phyloP scores from a whole-genome alignment of 2,888 invertebrate species.

The Serripes groenlandicus region DNA sequence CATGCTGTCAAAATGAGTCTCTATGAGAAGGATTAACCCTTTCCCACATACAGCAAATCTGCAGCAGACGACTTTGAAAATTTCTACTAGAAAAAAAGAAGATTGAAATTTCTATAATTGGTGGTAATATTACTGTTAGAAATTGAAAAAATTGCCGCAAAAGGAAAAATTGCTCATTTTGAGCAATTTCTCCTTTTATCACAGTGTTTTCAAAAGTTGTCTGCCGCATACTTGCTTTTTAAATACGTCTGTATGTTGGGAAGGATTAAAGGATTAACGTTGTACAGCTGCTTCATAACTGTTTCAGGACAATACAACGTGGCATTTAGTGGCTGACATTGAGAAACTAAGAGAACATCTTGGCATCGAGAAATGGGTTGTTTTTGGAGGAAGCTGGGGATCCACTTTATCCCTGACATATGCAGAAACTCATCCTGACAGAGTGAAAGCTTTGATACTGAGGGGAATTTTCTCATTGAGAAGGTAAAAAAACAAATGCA shows the following conservation, averaged over 20 bases:
- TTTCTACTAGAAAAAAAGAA: too few species aligned
- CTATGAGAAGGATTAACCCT: too few species aligned
- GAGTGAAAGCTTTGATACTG: slow-evolving; percentile 82
- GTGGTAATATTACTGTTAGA: too few species aligned
- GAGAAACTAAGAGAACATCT: slow-evolving; percentile 81
- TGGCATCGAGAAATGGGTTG: slow-evolving; percentile 83
- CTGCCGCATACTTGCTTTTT: too few species aligned
- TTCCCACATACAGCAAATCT: too few species aligned
- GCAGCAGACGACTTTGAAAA: too few species aligned
- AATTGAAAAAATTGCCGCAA: background rate
- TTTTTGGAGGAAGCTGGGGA: slow-evolving; percentile 86
- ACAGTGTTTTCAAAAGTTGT: slow-evolving; percentile 10
- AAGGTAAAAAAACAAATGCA: slow-evolving; percentile 68
- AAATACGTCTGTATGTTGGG: too few species aligned
- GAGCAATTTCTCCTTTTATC: slow-evolving; percentile 1
- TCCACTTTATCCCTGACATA: slow-evolving; percentile 82
- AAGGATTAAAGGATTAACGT: too few species aligned
- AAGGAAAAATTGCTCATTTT: background rate
- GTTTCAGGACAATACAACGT: slow-evolving; percentile 84
- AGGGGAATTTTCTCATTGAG: slow-evolving; percentile 82
- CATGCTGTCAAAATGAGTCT: too few species aligned
- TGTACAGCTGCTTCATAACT: too few species aligned
- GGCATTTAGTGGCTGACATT: slow-evolving; percentile 83
- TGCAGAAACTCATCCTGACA: slow-evolving; percentile 80
- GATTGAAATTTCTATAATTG: too few species aligned